phyloP scores from a whole-genome alignment of 2,888 invertebrate species.

The Palloptera scutellata region DNA sequence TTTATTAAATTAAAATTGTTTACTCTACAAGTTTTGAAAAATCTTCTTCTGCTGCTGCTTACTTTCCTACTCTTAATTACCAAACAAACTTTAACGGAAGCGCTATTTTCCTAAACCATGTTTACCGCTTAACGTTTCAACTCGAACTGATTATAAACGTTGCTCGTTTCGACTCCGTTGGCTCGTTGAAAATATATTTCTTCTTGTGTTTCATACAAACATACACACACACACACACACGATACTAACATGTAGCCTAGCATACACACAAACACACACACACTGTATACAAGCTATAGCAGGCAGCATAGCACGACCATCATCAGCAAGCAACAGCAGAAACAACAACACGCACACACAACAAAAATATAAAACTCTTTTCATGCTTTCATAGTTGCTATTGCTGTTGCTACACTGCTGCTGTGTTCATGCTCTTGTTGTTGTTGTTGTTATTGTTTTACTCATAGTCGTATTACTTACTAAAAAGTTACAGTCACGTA shows the following conservation, averaged over 20 bases:
- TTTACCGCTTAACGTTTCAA: constrained; percentile 64
- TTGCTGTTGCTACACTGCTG: not conserved
- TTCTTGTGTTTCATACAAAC: constrained; percentile 20
- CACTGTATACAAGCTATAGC: not conserved
- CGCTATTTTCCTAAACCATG: constrained; percentile 60
- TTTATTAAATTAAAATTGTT: constrained; percentile 38
- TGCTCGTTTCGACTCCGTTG: constrained; percentile 60
- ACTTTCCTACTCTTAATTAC: constrained; percentile 23
- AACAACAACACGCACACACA: constrained; percentile 19
- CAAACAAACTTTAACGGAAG: constrained; percentile 40
- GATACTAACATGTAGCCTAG: constrained; percentile 3
- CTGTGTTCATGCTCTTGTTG: not conserved
- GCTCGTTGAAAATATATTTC: constrained; percentile 44
- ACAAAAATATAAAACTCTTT: constrained; percentile 1
- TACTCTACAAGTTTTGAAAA: constrained; percentile 31
- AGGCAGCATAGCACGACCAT: constrained; percentile 20
- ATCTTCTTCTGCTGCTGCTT: not conserved
- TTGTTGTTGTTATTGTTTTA: constrained; percentile 16
- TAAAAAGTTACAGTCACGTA: constrained; percentile 14
- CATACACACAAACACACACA: constrained; percentile 14
- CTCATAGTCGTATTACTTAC: constrained; percentile 8
- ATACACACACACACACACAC: constrained; percentile 23
- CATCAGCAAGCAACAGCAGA: constrained; percentile 27
- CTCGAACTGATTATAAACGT: constrained; percentile 62
- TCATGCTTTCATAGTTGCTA: not conserved